Evolutionary conservation across 2,797 vertebrate genomes (phyloP).

Genomic region (Champsocephalus esox): DNA sequence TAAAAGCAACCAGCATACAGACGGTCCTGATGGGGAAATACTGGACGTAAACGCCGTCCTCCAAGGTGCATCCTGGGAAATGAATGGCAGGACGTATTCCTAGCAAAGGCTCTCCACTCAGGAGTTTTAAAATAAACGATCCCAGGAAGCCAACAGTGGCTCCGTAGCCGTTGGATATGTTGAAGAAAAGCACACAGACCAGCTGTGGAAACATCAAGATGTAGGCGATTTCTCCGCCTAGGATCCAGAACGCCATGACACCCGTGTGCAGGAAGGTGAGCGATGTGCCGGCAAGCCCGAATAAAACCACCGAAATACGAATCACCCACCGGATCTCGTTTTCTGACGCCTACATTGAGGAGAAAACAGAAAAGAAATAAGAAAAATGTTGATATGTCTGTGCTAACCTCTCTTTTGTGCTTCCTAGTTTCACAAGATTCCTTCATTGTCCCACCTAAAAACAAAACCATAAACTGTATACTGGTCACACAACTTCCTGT

Average conservation of each 20-base stretch:
- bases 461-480: neutral
- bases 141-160: conserved; percentile 20
- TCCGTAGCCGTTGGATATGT: conserved; percentile 74
- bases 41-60: conserved; percentile 66
- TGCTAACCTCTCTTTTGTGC: neutral
- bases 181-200: conserved; percentile 78
- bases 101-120: conserved; percentile 54
- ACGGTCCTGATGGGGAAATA: conserved; percentile 80
- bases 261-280: conserved; percentile 71
- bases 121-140: neutral
- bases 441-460: no score
- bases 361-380: neutral
- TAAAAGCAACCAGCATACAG: conserved; percentile 70
- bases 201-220: conserved; percentile 83
- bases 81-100: conserved; percentile 59
- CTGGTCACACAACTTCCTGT: no score
- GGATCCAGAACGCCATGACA: conserved; percentile 79
- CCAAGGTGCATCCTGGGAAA: conserved; percentile 73
- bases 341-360: conserved; percentile 73
- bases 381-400: neutral
- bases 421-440: neutral
- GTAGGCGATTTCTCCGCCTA: conserved; percentile 79
- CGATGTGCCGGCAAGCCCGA: conserved; percentile 64
- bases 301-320: conserved; percentile 68
- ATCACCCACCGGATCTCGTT: conserved; percentile 78